phyloP scores from a whole-genome alignment of 2,888 invertebrate genomes.

The Drosophila hawaiiensis region DNA sequence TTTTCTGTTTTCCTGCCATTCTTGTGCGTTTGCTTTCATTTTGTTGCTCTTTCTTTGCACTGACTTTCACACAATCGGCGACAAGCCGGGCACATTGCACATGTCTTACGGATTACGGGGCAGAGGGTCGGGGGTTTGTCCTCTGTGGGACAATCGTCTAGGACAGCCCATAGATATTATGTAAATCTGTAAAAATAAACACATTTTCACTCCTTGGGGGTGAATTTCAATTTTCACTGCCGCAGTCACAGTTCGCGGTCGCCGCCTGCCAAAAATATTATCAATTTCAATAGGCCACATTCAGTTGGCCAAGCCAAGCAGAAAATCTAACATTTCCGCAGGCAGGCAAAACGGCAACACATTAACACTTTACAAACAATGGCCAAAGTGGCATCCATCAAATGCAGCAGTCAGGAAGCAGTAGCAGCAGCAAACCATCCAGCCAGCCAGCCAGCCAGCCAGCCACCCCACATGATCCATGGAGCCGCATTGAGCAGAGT shows the following conservation, averaged over 20 bases:
- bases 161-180: slow-evolving; percentile 36
- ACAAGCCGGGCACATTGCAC: slow-evolving; percentile 67
- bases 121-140: slow-evolving; percentile 37
- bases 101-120: slow-evolving; percentile 68
- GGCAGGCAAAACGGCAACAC: slow-evolving; percentile 52
- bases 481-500: slow-evolving; percentile 32
- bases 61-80: slow-evolving; percentile 78
- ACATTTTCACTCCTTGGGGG: slow-evolving; percentile 57
- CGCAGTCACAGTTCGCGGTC: slow-evolving; percentile 13
- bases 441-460: slow-evolving; percentile 24
- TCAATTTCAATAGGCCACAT: slow-evolving; percentile 65
- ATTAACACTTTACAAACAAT: slow-evolving; percentile 80
- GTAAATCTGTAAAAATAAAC: slow-evolving; percentile 67
- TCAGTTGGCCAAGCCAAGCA: slow-evolving; percentile 63
- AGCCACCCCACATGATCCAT: slow-evolving; percentile 47
- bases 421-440: slow-evolving; percentile 17
- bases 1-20: slow-evolving; percentile 45
- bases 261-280: slow-evolving; percentile 53
- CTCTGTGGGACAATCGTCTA: slow-evolving; percentile 31
- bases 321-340: slow-evolving; percentile 41
- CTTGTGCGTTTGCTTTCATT: slow-evolving; percentile 50
- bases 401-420: slow-evolving; percentile 51
- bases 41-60: slow-evolving; percentile 59
- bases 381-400: slow-evolving; percentile 78
- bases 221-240: slow-evolving; percentile 36